Conservation (phyloP, 2,888 invertebrate species). For the Pyrgus malvae region DNA sequence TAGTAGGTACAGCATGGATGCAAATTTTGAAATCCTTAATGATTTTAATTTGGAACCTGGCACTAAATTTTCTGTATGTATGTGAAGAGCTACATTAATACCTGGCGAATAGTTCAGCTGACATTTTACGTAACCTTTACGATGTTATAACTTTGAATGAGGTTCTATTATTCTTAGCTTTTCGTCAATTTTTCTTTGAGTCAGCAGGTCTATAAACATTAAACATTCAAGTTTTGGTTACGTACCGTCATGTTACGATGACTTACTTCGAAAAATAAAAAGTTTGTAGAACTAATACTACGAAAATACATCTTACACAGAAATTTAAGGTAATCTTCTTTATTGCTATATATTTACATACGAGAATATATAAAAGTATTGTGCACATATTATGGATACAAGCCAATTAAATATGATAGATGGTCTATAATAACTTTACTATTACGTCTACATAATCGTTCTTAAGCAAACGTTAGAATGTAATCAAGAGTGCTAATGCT, state of each 20-base stretch:
- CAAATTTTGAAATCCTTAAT: constrained; percentile 14
- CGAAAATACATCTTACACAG: too few relatives aligned
- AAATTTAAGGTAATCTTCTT: too few relatives aligned
- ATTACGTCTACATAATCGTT: constrained; percentile 4
- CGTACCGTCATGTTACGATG: too few relatives aligned
- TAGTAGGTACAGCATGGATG: too few relatives aligned
- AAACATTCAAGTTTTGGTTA: too few relatives aligned
- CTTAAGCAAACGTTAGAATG: constrained; percentile 7
- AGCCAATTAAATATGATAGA: neutral
- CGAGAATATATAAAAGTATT: neutral
- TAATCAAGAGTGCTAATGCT: too few relatives aligned
- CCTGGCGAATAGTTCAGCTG: constrained; percentile 1
- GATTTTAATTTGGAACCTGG: constrained; percentile 15
- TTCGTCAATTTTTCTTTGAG: neutral
- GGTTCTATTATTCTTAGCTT: neutral
- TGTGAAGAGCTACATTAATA: constrained; percentile 3
- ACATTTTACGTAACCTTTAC: constrained; percentile 14
- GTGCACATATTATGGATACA: neutral
- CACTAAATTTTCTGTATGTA: constrained; percentile 1
- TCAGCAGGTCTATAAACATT: too few relatives aligned
- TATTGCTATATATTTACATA: too few relatives aligned
- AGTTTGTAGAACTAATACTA: too few relatives aligned
- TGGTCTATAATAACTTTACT: constrained; percentile 4
- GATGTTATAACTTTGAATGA: neutral
- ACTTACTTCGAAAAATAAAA: too few relatives aligned